Evolutionary conservation across 2,888 invertebrate species (phyloP), one percentile per base, ranked within the genome.

Genomic region (Plebejus anna): DNA sequence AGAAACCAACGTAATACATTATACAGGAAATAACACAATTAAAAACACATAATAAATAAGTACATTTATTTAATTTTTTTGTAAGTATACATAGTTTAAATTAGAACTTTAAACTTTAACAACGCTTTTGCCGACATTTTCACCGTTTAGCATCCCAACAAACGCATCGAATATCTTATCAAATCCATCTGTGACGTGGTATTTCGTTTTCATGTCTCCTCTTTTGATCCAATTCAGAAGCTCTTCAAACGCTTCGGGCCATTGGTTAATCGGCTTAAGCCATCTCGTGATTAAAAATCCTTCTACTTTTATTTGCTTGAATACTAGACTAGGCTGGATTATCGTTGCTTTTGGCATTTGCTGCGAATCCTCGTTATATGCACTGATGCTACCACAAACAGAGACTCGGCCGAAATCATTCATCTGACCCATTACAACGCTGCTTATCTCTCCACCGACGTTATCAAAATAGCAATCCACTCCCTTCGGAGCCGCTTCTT

Each of bases 381-480:
- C 75, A 75, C 90, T 89, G 66, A 90, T 91, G 66, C 86, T 83
- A 0, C 92, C 91, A 79, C 90, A 89, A 3, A 86, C 83, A 0
- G 86, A 78, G 1, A 87, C 83, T 78, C 88, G 82, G 3, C 87
- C 87, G n/a, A 51, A 79, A 6, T 77, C 75, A 78, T 94, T 95
- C 96, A 96, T 96, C 80, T 95, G 94, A 75, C 89, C 87, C 0
- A 96, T 88, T 5, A 96, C 94, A 0, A 86, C 87, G 72, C 91
- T 92, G 59, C 95, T 95, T 28, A 96, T 88, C 77, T 95, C 94
- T 6, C 96, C 96, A 9, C 96, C 96, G 13, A 96, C 96, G 84
- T 96, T 96, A 84, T 97, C 97, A 84, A 96, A 96, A 83, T 96
- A 96, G 82, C 96, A 96, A 83, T 97, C 96, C 0, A 96, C 88